Conservation (phyloP, 2,888 invertebrate genomes). For the Ectemnius cavifrons region DNA sequence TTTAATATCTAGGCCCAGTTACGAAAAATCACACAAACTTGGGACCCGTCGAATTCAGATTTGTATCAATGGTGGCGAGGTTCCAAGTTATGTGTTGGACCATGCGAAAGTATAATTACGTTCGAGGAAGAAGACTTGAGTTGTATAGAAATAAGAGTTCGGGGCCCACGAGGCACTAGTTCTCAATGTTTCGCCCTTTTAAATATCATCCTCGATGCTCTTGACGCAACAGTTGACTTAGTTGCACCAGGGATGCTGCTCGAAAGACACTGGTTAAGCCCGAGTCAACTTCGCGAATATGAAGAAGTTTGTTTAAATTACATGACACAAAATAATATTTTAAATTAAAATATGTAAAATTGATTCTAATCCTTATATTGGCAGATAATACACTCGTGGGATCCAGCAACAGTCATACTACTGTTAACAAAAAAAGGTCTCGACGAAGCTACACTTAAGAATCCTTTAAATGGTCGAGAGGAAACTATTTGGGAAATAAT, state of each 20-base stretch:
- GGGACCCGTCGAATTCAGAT: slow-evolving; percentile 81
- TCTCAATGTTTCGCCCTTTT: slow-evolving; percentile 84
- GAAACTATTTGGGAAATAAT: slow-evolving; percentile 76
- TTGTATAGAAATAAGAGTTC: slow-evolving; percentile 83
- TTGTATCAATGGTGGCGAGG: slow-evolving; percentile 87
- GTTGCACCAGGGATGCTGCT: slow-evolving; percentile 84
- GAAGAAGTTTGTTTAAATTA: slow-evolving; percentile 66
- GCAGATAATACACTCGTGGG: slow-evolving; percentile 74
- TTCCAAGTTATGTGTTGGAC: slow-evolving; percentile 84
- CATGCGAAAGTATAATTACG: slow-evolving; percentile 84
- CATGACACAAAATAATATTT: slow-evolving; percentile 3
- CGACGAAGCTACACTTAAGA: slow-evolving; percentile 72
- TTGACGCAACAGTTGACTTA: slow-evolving; percentile 81
- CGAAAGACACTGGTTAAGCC: slow-evolving; percentile 84
- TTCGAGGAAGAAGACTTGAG: slow-evolving; percentile 80
- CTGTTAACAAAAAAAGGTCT: slow-evolving; percentile 71
- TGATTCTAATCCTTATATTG: background rate
- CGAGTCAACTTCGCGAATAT: slow-evolving; percentile 79
- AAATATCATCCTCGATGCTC: slow-evolving; percentile 83
- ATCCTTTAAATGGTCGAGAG: slow-evolving; percentile 73
- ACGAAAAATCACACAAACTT: slow-evolving; percentile 80
- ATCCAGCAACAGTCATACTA: slow-evolving; percentile 70
- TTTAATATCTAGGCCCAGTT: slow-evolving; percentile 79
- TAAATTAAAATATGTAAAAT: slow-evolving; percentile 6
- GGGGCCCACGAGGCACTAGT: slow-evolving; percentile 81